Percentiles rank a stretch among this genome's conserved stretches.
Conservation (phyloP, 2,113 vertebrate species). For the Sardina pilchardus region DNA sequence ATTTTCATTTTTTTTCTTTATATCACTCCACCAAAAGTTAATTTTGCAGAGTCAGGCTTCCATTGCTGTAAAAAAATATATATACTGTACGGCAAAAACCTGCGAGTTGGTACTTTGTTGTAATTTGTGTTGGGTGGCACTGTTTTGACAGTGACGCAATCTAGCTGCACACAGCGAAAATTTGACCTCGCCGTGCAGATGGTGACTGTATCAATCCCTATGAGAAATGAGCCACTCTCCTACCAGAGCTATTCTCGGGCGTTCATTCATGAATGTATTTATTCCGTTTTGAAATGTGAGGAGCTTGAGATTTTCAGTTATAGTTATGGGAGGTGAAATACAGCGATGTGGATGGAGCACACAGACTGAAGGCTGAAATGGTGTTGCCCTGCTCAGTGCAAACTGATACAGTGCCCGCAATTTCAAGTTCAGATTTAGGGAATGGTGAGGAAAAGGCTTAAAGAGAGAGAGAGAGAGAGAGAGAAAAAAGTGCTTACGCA, state of each 20-base stretch:
- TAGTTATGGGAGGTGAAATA: neutral
- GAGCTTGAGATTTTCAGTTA: neutral
- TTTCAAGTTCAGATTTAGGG: constrained; percentile 3
- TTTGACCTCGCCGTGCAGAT: neutral
- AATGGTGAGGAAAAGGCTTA: neutral
- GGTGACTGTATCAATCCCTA: constrained; percentile 7
- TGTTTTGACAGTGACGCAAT: constrained; percentile 16
- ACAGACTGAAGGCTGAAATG: neutral
- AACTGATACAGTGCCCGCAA: neutral
- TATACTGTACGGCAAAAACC: neutral
- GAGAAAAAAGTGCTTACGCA: constrained; percentile 8
- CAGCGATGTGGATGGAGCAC: neutral
- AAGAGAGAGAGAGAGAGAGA: neutral
- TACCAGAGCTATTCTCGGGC: neutral
- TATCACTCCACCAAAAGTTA: neutral
- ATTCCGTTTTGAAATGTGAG: neutral
- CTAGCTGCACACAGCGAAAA: neutral
- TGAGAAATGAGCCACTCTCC: neutral
- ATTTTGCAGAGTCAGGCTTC: neutral
- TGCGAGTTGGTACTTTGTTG: neutral
- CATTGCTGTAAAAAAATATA: neutral
- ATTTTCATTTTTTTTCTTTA: neutral
- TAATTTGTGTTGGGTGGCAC: constrained; percentile 5
- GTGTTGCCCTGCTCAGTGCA: neutral
- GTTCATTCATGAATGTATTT: neutral